Evolutionary conservation across 2,888 invertebrate genomes (phyloP).

Genomic region (Sepioteuthis lessoniana): DNA sequence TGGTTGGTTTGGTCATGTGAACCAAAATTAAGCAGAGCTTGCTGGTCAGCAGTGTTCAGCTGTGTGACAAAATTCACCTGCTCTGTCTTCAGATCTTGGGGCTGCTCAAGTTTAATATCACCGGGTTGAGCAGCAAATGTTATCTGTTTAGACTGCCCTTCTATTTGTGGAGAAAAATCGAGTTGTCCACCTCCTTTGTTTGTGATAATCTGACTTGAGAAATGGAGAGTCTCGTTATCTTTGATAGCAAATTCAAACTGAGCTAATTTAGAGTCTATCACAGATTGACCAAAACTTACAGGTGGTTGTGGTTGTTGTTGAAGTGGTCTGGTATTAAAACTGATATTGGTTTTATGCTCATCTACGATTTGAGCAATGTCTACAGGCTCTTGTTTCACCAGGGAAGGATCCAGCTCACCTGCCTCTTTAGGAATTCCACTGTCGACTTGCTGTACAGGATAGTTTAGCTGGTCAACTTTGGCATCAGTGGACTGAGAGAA

Average conservation of each 20-base stretch:
- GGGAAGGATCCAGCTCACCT: neutral
- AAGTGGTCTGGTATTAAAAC: neutral
- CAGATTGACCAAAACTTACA: neutral
- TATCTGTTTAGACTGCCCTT: neutral
- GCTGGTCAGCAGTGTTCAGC: neutral
- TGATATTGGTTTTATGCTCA: neutral
- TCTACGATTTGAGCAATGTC: conserved; percentile 1
- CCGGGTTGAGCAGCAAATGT: neutral
- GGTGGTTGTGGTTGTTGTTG: neutral
- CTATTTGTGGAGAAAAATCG: neutral
- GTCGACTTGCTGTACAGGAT: neutral
- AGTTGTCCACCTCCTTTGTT: neutral
- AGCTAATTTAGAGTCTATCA: neutral
- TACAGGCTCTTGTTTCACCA: conserved; percentile 38
- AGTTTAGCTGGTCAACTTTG: neutral
- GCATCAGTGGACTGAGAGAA: neutral
- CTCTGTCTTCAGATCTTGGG: neutral
- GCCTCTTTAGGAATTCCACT: neutral
- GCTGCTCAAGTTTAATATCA: conserved; percentile 25
- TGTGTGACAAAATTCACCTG: conserved; percentile 40
- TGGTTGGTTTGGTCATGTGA: neutral
- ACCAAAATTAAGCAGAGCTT: neutral
- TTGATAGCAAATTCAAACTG: conserved; percentile 20
- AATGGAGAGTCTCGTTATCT: neutral
- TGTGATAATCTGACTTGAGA: neutral